Percentiles rank a stretch among this genome's conserved stretches.
Conservation (phyloP, 2,797 vertebrate species). For the Acanthopagrus latus region DNA sequence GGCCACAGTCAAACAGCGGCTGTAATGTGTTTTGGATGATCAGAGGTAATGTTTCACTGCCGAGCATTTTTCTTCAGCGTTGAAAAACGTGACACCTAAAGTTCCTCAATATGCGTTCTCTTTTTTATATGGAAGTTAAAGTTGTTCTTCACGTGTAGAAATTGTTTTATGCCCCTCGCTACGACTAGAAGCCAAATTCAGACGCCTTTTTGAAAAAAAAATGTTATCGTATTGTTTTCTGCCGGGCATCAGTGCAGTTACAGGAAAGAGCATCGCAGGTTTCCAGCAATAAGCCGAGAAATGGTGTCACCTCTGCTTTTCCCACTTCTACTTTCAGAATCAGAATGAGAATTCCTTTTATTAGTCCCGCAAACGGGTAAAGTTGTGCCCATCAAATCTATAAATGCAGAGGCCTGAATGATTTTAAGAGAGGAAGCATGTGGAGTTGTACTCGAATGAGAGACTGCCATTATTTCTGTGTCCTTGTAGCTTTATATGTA, state of each 20-base stretch:
- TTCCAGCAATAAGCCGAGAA: slow-evolving; percentile 10
- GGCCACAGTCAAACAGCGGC: slow-evolving; percentile 51
- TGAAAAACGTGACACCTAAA: slow-evolving; percentile 26
- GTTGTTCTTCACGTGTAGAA: not conserved
- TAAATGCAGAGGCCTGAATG: not conserved
- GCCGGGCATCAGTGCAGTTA: not conserved
- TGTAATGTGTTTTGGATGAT: slow-evolving; percentile 60
- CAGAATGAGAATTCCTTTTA: too few relatives aligned
- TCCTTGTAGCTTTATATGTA: slow-evolving; percentile 18
- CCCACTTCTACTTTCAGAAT: not conserved
- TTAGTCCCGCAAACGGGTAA: too few relatives aligned
- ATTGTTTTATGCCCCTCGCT: not conserved
- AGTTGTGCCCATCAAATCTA: not conserved
- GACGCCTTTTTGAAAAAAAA: not conserved
- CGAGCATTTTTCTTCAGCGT: slow-evolving; percentile 14
- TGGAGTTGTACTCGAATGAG: slow-evolving; percentile 1
- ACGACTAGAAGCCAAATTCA: too few relatives aligned
- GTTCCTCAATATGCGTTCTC: not conserved
- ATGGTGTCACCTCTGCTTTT: not conserved
- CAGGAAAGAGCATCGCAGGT: not conserved
- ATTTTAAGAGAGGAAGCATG: not conserved
- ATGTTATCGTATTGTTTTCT: not conserved
- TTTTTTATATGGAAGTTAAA: not conserved
- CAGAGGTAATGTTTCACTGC: slow-evolving; percentile 44
- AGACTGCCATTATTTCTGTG: slow-evolving; percentile 16